Evolutionary conservation across 1,140 invertebrate genomes (phyloP).

Genomic region (Scaptodrosophila lebanonensis): DNA sequence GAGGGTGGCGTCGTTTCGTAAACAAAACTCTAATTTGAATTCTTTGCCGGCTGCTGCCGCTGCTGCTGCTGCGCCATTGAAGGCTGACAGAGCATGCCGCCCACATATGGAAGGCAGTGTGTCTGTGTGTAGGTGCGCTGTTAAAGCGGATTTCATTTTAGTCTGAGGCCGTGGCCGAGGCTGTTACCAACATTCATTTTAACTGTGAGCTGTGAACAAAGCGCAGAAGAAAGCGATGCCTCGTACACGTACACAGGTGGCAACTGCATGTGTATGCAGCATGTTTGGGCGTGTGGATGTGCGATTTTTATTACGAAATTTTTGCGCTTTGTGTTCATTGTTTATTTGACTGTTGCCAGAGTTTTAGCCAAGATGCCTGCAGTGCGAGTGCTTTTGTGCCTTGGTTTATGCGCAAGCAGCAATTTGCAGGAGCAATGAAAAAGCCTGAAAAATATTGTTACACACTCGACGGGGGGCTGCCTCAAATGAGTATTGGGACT

Average conservation of each 20-base stretch:
- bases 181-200: too few relatives aligned
- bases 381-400: constrained; percentile 27
- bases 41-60: constrained; percentile 30
- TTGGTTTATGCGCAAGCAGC: constrained; percentile 18
- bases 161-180: too few relatives aligned
- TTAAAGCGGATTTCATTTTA: too few relatives aligned
- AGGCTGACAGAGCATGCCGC: too few relatives aligned
- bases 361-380: constrained; percentile 33
- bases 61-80: too few relatives aligned
- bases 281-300: constrained; percentile 23
- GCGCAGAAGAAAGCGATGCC: not conserved
- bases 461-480: too few relatives aligned
- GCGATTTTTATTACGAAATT: constrained; percentile 58
- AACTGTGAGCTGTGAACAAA: too few relatives aligned
- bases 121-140: constrained; percentile 10
- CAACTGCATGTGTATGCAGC: not conserved
- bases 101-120: not conserved
- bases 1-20: constrained; percentile 26
- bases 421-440: constrained; percentile 5
- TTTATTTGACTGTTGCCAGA: constrained; percentile 45
- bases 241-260: not conserved
- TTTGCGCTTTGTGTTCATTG: constrained; percentile 52
- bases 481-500: not conserved
- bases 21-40: constrained; percentile 69
- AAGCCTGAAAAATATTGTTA: too few relatives aligned